Evolutionary conservation across 2,888 invertebrate species (phyloP).

Genomic region (Amphiduros pacificus): DNA sequence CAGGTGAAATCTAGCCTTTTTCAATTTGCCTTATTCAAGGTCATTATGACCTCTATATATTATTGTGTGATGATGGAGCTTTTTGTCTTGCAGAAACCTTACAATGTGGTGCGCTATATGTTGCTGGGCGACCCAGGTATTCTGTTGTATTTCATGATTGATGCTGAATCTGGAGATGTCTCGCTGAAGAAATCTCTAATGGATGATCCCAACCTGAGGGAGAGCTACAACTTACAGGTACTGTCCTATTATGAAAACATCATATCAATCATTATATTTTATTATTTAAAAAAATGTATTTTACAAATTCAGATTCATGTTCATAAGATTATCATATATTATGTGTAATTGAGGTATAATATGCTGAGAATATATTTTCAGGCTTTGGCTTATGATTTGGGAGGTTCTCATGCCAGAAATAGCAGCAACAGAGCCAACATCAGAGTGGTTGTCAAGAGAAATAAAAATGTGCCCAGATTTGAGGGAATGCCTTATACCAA

Average conservation of each 20-base stretch:
- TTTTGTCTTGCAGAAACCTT: slow-evolving; percentile 24
- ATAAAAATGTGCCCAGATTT: slow-evolving; percentile 27
- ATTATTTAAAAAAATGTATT: too few relatives aligned
- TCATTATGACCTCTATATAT: neutral
- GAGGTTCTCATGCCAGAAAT: slow-evolving; percentile 23
- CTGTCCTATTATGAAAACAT: neutral
- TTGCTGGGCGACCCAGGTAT: slow-evolving; percentile 17
- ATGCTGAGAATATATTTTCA: slow-evolving; percentile 17
- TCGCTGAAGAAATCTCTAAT: slow-evolving; percentile 31
- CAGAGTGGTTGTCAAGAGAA: slow-evolving; percentile 26
- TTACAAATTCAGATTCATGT: too few relatives aligned
- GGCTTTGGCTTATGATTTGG: slow-evolving; percentile 24
- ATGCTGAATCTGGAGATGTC: slow-evolving; percentile 33
- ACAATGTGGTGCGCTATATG: slow-evolving; percentile 27
- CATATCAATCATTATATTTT: too few relatives aligned
- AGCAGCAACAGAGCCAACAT: slow-evolving; percentile 33
- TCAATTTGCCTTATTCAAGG: neutral
- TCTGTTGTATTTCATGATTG: slow-evolving; percentile 37
- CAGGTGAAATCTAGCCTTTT: neutral
- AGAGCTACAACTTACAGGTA: slow-evolving; percentile 18
- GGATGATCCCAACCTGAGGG: slow-evolving; percentile 23
- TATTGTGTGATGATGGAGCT: neutral
- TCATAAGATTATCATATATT: too few relatives aligned
- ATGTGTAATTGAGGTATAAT: too few relatives aligned
- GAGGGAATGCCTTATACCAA: slow-evolving; percentile 23